These are phyloP conservation scores for Xestia sexstrigata DNA, from an alignment of 2,888 invertebrate genomes.

Conservation along the genomic window DNA sequence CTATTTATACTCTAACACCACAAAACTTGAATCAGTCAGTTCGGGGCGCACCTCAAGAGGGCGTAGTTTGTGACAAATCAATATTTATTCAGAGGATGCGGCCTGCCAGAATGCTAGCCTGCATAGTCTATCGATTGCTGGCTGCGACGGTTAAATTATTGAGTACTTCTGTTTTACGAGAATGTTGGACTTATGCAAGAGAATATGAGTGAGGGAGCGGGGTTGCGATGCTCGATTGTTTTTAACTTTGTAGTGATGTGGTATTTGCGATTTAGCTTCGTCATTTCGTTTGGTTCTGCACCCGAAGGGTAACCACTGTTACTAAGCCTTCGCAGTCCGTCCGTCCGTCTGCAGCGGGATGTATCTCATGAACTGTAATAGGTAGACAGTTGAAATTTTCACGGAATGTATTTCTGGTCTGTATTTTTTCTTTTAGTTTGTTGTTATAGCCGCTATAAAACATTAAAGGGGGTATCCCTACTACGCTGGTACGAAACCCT, in stretches of 20 bases:
- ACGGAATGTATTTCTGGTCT: too few species aligned
- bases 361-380: too few species aligned
- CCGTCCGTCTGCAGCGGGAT: too few species aligned
- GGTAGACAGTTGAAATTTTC: too few species aligned
- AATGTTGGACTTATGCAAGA: not conserved
- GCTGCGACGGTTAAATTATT: conserved; percentile 20
- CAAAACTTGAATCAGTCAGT: conserved; percentile 37
- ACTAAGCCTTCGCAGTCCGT: too few species aligned
- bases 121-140: not conserved
- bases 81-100: conserved; percentile 70
- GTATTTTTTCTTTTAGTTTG: too few species aligned
- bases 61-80: conserved; percentile 69
- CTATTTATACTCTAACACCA: conserved; percentile 14
- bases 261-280: too few species aligned
- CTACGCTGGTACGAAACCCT: too few species aligned
- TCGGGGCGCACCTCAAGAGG: conserved; percentile 25
- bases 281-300: too few species aligned
- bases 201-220: not conserved
- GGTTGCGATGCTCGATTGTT: not conserved
- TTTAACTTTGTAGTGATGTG: not conserved
- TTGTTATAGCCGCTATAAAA: too few species aligned
- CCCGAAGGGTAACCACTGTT: too few species aligned
- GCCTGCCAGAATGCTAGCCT: not conserved
- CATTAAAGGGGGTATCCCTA: too few species aligned
- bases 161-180: conserved; percentile 28